A percentile compares a stretch with the other conserved stretches of the same genome.
Conservation (phyloP, 1,140 invertebrate species). For the Solenopsis invicta region DNA sequence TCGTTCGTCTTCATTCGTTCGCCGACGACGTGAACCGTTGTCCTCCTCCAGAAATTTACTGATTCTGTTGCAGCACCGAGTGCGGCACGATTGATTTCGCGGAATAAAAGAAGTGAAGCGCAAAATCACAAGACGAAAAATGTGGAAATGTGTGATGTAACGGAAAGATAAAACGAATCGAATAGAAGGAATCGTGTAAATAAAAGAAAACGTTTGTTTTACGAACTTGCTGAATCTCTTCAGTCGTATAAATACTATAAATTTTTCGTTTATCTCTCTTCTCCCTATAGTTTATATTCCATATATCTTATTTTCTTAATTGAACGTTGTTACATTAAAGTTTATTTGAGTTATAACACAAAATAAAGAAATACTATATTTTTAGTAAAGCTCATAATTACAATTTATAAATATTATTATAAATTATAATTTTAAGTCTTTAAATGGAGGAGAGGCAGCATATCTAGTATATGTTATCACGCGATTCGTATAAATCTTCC, state of each 20-base stretch:
- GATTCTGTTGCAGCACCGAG: constrained; percentile 16
- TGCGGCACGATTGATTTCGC: constrained; percentile 39
- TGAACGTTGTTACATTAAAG: not conserved
- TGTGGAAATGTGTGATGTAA: not conserved
- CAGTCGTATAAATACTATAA: not conserved
- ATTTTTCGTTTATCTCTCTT: not conserved
- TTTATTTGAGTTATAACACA: not conserved
- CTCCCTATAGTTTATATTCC: too few species aligned
- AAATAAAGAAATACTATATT: not conserved
- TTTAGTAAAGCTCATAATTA: constrained; percentile 3
- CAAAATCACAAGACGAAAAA: constrained; percentile 26
- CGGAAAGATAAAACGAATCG: not conserved
- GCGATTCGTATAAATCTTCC: too few species aligned
- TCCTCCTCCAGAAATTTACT: constrained; percentile 33
- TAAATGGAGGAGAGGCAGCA: too few species aligned
- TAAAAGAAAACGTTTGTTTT: constrained; percentile 15
- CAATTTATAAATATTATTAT: not conserved
- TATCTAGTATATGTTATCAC: too few species aligned
- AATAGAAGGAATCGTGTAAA: not conserved
- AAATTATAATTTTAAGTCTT: not conserved
- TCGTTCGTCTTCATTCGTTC: constrained; percentile 57
- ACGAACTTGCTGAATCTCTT: constrained; percentile 1
- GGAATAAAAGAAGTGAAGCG: constrained; percentile 39
- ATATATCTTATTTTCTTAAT: not conserved
- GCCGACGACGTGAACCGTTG: constrained; percentile 8